Evolutionary conservation across 2,113 vertebrate genomes (phyloP).

Genomic region (Neogale vison): DNA sequence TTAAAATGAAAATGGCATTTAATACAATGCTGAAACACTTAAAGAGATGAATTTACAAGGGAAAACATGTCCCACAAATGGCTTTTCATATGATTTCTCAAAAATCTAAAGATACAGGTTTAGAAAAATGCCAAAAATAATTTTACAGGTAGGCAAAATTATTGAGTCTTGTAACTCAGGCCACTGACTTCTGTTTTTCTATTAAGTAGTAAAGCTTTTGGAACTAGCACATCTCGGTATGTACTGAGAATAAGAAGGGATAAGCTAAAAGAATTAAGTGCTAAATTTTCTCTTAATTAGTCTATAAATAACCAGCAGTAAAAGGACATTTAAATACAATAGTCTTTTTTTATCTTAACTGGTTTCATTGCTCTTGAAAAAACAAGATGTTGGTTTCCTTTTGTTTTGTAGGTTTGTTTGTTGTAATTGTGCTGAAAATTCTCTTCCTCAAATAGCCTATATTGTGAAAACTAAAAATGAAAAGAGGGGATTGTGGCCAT

Average conservation of each 20-base stretch:
- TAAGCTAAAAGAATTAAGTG: not conserved
- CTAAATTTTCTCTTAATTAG: not conserved
- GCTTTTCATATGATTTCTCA: conserved; percentile 19
- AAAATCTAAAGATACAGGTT: not conserved
- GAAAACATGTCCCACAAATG: not conserved
- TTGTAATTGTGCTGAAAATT: not conserved
- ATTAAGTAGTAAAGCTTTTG: not conserved
- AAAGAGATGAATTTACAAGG: conserved; percentile 52
- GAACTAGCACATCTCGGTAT: not conserved
- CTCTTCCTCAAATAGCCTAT: not conserved
- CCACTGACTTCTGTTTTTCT: not conserved
- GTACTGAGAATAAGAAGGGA: not conserved
- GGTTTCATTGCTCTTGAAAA: not conserved
- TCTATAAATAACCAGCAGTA: not conserved
- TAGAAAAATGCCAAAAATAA: not conserved
- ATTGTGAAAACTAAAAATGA: not conserved
- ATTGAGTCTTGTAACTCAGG: not conserved
- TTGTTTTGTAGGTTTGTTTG: not conserved
- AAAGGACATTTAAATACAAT: not conserved
- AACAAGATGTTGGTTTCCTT: not conserved
- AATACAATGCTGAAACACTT: conserved; percentile 51
- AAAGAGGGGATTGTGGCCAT: not conserved
- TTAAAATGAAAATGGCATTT: conserved; percentile 67
- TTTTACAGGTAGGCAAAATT: not conserved
- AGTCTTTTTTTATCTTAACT: not conserved